Evolutionary conservation across 2,888 invertebrate genomes (phyloP).

Genomic region (Lottia gigantea): DNA sequence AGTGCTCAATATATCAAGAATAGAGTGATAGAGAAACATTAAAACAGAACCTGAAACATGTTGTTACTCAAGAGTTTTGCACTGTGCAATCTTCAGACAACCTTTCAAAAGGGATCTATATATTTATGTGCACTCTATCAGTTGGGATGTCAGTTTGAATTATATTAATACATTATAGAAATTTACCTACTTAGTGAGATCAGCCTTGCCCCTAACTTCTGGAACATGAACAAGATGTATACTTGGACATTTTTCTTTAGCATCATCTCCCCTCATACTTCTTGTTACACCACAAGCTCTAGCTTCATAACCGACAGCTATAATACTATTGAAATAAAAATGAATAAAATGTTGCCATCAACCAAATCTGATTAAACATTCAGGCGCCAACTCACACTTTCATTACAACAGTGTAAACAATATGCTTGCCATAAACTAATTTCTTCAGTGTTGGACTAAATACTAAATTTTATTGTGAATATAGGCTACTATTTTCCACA

Average conservation of each 20-base stretch:
- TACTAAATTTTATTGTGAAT: too few relatives aligned
- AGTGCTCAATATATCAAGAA: too few relatives aligned
- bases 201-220: conserved; percentile 89
- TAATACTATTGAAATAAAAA: conserved; percentile 77
- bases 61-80: too few relatives aligned
- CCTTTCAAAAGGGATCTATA: too few relatives aligned
- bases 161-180: too few relatives aligned
- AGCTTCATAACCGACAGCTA: conserved; percentile 97
- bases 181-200: conserved; percentile 81
- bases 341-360: not conserved
- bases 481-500: too few relatives aligned
- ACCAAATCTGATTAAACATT: not conserved
- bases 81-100: too few relatives aligned
- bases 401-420: not conserved
- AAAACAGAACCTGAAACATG: too few relatives aligned
- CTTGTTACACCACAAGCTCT: conserved; percentile 89
- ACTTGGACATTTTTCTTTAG: conserved; percentile 87
- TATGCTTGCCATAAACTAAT: not conserved
- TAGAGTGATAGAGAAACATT: too few relatives aligned
- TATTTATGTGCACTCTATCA: too few relatives aligned
- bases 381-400: not conserved
- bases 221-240: conserved; percentile 87
- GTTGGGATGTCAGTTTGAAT: too few relatives aligned
- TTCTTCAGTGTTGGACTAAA: too few relatives aligned
- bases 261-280: conserved; percentile 91